A percentile compares a stretch with the other conserved stretches of the same genome.
phyloP scores from a whole-genome alignment of 2,888 invertebrate species.

The Lithophane ornitopus region DNA sequence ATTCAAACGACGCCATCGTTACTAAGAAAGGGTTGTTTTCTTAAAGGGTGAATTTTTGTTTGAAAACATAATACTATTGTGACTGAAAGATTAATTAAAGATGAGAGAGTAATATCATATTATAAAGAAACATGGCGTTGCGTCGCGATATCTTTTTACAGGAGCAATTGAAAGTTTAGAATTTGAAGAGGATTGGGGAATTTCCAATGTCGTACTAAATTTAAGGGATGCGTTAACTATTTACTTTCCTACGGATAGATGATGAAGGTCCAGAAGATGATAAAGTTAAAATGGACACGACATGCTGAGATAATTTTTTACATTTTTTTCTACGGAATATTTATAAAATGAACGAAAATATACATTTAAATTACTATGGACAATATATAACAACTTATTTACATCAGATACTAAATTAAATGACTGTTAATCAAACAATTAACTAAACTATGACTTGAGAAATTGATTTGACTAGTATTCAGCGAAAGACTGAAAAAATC shows the following conservation, averaged over 20 bases:
- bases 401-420: too few relatives aligned
- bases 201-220: not conserved
- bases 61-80: slow-evolving; percentile 73
- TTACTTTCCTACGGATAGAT: not conserved
- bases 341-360: too few relatives aligned
- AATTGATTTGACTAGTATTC: not conserved
- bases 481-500: not conserved
- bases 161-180: slow-evolving; percentile 20
- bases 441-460: too few relatives aligned
- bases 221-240: not conserved
- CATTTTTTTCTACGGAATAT: too few relatives aligned
- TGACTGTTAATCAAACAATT: too few relatives aligned
- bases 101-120: slow-evolving; percentile 64
- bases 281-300: not conserved
- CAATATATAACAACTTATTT: too few relatives aligned
- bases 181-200: not conserved
- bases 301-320: too few relatives aligned
- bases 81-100: slow-evolving; percentile 68
- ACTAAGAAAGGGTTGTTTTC: slow-evolving; percentile 65
- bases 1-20: slow-evolving; percentile 55
- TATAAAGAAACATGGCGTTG: slow-evolving; percentile 53
- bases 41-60: slow-evolving; percentile 69
- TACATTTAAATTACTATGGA: too few relatives aligned
- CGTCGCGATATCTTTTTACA: slow-evolving; percentile 50
- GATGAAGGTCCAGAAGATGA: not conserved